A percentile compares a stretch with the other conserved stretches of the same genome.
phyloP scores from a whole-genome alignment of 1,140 invertebrate species.

The Bradysia coprophila region DNA sequence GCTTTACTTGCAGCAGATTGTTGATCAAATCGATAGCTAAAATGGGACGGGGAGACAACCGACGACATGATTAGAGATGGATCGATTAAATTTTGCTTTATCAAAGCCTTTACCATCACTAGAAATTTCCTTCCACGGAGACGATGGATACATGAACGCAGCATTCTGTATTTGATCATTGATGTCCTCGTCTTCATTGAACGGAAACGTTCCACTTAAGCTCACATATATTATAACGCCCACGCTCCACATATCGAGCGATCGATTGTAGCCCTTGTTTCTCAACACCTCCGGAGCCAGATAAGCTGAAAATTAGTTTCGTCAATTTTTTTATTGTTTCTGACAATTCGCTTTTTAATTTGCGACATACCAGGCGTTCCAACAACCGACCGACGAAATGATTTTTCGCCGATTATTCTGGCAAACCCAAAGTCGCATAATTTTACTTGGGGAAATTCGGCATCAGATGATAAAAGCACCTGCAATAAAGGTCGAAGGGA shows the following conservation, averaged over 20 bases:
- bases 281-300: conserved; percentile 92
- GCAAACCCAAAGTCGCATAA: conserved; percentile 98
- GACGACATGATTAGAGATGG: too few relatives aligned
- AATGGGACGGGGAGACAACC: too few relatives aligned
- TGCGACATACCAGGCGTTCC: too few relatives aligned
- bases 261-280: conserved; percentile 97
- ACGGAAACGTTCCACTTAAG: conserved; percentile 93
- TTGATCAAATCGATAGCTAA: conserved; percentile 94
- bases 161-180: conserved; percentile 99
- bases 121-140: conserved; percentile 97
- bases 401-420: conserved; percentile 95
- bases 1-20: conserved; percentile 96
- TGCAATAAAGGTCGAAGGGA: too few relatives aligned
- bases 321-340: neutral
- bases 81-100: too few relatives aligned
- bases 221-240: conserved; percentile 97
- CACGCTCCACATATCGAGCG: conserved; percentile 98
- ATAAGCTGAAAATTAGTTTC: conserved; percentile 10
- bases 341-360: conserved; percentile 33
- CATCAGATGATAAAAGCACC: conserved; percentile 73
- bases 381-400: conserved; percentile 90
- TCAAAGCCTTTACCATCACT: conserved; percentile 76
- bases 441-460: conserved; percentile 94
- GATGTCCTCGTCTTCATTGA: conserved; percentile 99
- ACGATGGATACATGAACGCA: conserved; percentile 97